Percentiles rank a stretch among this genome's conserved stretches.
These are phyloP conservation scores for Psittacus erithacus DNA, from an alignment of 2,113 vertebrate species.

Conservation along the genomic window DNA sequence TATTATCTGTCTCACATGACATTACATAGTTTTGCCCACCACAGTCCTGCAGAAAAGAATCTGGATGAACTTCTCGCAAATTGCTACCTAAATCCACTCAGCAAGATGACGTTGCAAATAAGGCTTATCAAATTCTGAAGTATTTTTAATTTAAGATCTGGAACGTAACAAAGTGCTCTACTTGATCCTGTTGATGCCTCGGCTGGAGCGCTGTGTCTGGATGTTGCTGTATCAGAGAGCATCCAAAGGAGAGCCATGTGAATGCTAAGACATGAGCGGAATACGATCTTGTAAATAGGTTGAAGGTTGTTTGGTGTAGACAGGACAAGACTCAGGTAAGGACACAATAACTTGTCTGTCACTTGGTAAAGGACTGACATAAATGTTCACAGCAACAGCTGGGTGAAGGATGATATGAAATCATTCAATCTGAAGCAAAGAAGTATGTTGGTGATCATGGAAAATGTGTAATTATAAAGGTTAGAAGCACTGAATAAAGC, in stretches of 20 bases:
- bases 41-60: background rate
- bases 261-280: background rate
- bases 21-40: background rate
- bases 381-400: rapidly evolving
- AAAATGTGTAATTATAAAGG: background rate
- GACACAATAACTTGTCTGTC: background rate
- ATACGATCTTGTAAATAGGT: background rate
- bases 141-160: background rate
- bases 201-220: background rate
- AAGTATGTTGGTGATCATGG: background rate
- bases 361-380: background rate
- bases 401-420: background rate
- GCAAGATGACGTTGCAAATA: background rate
- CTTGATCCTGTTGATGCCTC: background rate
- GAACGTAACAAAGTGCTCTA: background rate
- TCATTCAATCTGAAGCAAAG: background rate
- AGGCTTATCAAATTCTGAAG: background rate
- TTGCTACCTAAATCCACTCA: background rate
- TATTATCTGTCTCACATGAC: background rate
- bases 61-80: background rate
- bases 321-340: background rate
- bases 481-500: background rate
- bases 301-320: background rate
- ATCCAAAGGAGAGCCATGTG: background rate
- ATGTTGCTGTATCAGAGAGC: background rate